These are phyloP conservation scores for Strigops habroptila DNA, from an alignment of 2,113 vertebrate species.

Conservation along the genomic window DNA sequence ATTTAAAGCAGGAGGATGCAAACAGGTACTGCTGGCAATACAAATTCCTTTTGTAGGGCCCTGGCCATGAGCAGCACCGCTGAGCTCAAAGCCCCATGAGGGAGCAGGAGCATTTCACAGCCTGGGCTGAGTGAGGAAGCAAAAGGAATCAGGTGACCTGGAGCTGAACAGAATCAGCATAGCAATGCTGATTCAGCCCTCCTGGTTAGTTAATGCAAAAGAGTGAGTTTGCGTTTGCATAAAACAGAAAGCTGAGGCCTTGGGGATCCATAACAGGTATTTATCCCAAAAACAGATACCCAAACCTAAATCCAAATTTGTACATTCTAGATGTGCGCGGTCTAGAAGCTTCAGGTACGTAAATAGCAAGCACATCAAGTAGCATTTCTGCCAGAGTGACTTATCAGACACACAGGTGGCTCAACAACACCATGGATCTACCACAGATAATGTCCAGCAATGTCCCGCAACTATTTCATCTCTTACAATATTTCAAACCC, in stretches of 20 bases:
- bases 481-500: fast-evolving
- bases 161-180: not conserved
- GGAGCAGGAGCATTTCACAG: not conserved
- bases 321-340: not conserved
- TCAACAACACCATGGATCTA: not conserved
- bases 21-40: not conserved
- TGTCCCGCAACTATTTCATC: not conserved
- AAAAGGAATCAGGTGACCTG: not conserved
- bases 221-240: not conserved
- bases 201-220: not conserved
- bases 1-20: not conserved
- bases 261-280: not conserved
- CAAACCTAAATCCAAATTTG: not conserved
- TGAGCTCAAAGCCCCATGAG: not conserved
- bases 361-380: not conserved
- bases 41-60: not conserved
- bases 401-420: not conserved
- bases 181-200: not conserved
- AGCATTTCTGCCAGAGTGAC: not conserved
- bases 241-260: not conserved
- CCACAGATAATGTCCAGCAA: not conserved
- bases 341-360: not conserved
- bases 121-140: not conserved
- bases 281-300: not conserved
- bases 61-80: fast-evolving